Percentiles rank a stretch among this genome's conserved stretches.
These are phyloP conservation scores for Recurvirostra avosetta DNA, from an alignment of 2,113 vertebrate species.

Conservation along the genomic window DNA sequence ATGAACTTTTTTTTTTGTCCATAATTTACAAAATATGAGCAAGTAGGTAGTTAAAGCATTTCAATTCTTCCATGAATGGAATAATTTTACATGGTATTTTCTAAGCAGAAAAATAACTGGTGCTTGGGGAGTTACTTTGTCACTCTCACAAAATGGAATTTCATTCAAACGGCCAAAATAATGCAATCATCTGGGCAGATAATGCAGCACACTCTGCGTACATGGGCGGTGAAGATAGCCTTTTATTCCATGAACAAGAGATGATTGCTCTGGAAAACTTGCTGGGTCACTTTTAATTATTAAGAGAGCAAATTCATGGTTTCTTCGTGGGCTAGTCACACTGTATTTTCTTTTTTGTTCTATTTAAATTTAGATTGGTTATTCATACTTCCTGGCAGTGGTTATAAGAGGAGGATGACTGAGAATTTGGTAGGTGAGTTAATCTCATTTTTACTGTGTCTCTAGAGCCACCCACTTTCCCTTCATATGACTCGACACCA, in stretches of 20 bases:
- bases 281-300: background rate
- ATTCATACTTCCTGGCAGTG: slow-evolving; percentile 40
- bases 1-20: background rate
- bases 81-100: background rate
- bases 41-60: slow-evolving; percentile 34
- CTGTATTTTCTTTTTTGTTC: slow-evolving; percentile 32
- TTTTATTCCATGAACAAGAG: background rate
- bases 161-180: slow-evolving; percentile 23
- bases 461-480: slow-evolving; percentile 39
- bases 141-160: slow-evolving; percentile 40
- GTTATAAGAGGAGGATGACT: slow-evolving; percentile 4
- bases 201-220: background rate
- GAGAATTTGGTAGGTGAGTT: slow-evolving; percentile 27
- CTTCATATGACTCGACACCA: background rate
- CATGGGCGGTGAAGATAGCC: background rate
- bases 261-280: background rate
- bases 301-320: slow-evolving; percentile 31
- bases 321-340: background rate
- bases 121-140: background rate
- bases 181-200: slow-evolving; percentile 15
- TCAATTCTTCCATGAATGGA: background rate
- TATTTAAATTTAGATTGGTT: slow-evolving; percentile 37
- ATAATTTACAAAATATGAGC: slow-evolving; percentile 26
- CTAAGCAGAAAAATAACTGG: slow-evolving; percentile 9
- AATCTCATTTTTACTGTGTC: slow-evolving; percentile 46